A percentile compares a stretch with the other conserved stretches of the same genome.
Conservation (phyloP, 1,140 invertebrate genomes). For the Cydia fagiglandana region DNA sequence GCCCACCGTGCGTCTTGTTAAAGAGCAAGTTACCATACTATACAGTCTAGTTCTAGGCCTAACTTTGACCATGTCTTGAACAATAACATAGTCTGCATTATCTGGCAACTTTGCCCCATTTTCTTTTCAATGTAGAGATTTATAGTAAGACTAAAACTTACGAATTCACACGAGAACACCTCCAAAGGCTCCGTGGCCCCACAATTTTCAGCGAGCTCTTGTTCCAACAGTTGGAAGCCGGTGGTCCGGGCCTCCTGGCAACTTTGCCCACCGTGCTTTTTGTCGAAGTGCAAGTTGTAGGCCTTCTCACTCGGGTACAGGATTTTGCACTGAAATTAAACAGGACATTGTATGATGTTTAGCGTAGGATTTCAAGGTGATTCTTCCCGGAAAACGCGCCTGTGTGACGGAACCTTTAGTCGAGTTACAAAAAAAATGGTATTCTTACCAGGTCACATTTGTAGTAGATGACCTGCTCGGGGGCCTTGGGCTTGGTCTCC, state of each 20-base stretch:
- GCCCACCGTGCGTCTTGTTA: neutral
- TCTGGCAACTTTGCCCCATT: neutral
- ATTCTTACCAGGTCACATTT: conserved; percentile 13
- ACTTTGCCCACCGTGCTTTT: conserved; percentile 22
- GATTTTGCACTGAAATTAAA: conserved; percentile 40
- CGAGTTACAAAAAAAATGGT: too few relatives aligned
- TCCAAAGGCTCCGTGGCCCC: neutral
- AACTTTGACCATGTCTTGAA: too few relatives aligned
- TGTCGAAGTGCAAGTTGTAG: conserved; percentile 44
- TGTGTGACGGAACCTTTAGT: too few relatives aligned
- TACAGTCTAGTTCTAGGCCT: too few relatives aligned
- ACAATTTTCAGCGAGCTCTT: neutral
- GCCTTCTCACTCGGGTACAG: conserved; percentile 40
- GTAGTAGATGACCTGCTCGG: conserved; percentile 24
- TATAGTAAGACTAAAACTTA: neutral
- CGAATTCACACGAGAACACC: neutral
- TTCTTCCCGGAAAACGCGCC: too few relatives aligned
- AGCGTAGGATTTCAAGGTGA: too few relatives aligned
- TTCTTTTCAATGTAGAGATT: neutral
- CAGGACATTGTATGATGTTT: too few relatives aligned
- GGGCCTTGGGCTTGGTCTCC: neutral
- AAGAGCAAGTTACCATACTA: too few relatives aligned
- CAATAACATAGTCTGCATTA: neutral
- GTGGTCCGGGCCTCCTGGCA: conserved; percentile 26
- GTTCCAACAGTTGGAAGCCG: neutral